A percentile compares a stretch with the other conserved stretches of the same genome.
phyloP scores from a whole-genome alignment of 2,797 vertebrate genomes.

The Crotalus adamanteus region DNA sequence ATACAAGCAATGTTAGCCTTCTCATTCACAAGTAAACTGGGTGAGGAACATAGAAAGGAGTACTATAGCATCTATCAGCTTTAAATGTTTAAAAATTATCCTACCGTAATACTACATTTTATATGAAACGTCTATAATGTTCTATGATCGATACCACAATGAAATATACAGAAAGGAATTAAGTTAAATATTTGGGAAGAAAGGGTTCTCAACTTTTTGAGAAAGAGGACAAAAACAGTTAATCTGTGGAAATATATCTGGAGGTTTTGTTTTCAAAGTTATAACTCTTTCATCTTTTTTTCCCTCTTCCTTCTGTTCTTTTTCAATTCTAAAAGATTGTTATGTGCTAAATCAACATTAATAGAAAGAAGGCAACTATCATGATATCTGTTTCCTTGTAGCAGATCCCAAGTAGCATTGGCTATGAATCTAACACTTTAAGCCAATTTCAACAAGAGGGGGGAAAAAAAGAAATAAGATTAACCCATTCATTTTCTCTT shows the following conservation, averaged over 20 bases:
- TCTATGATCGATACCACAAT: not conserved
- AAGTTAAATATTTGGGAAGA: not conserved
- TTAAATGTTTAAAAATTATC: not conserved
- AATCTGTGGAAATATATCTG: slow-evolving; percentile 30
- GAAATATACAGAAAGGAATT: not conserved
- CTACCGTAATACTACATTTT: not conserved
- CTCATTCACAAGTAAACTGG: not conserved
- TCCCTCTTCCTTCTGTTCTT: slow-evolving; percentile 12
- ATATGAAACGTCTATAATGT: not conserved
- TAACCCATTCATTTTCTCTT: slow-evolving; percentile 65
- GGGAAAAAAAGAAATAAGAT: slow-evolving; percentile 48
- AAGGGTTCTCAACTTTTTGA: not conserved
- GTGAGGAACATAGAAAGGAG: not conserved
- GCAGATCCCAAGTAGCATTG: slow-evolving; percentile 63
- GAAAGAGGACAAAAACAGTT: not conserved
- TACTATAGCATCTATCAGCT: not conserved
- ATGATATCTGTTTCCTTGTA: slow-evolving; percentile 55
- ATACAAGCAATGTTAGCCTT: not conserved
- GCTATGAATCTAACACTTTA: slow-evolving; percentile 44
- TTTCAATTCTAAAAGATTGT: slow-evolving; percentile 14
- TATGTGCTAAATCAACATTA: not conserved
- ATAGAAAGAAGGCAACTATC: slow-evolving; percentile 44
- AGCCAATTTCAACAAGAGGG: slow-evolving; percentile 56
- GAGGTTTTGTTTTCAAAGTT: slow-evolving; percentile 17
- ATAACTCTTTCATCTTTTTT: not conserved